These are phyloP conservation scores for Coelopa frigida DNA, from an alignment of 1,140 invertebrate species.

Conservation along the genomic window DNA sequence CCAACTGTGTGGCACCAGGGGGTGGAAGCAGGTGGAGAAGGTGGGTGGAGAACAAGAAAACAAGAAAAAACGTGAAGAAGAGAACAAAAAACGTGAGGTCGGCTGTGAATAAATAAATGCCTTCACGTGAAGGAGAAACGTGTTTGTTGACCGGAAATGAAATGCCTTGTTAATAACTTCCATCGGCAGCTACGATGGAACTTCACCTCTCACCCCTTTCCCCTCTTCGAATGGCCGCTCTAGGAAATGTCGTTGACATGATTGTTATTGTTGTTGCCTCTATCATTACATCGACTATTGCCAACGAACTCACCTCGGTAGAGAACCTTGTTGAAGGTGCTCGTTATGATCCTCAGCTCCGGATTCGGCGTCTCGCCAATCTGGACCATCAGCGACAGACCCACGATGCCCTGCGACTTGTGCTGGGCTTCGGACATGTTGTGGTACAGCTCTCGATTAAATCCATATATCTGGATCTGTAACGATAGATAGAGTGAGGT, in stretches of 20 bases:
- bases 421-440: slow-evolving; percentile 93
- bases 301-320: slow-evolving; percentile 60
- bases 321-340: slow-evolving; percentile 72
- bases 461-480: slow-evolving; percentile 92
- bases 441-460: slow-evolving; percentile 92
- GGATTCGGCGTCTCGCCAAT: slow-evolving; percentile 77
- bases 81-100: not conserved
- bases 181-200: not conserved
- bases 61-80: no score
- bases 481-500: not conserved
- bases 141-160: slow-evolving; percentile 16
- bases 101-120: not conserved
- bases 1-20: no score
- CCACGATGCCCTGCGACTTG: slow-evolving; percentile 86
- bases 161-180: slow-evolving; percentile 13
- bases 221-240: no score
- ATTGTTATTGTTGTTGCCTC: slow-evolving; percentile 8
- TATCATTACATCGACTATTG: not conserved
- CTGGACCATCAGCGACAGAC: slow-evolving; percentile 89
- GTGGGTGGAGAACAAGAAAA: no score
- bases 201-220: no score
- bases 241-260: slow-evolving; percentile 9
- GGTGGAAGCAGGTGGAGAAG: no score
- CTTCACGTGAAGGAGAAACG: not conserved
- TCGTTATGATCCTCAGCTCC: slow-evolving; percentile 78